Evolutionary conservation across 2,888 invertebrate genomes (phyloP).

Genomic region (Cephus nigrinus): DNA sequence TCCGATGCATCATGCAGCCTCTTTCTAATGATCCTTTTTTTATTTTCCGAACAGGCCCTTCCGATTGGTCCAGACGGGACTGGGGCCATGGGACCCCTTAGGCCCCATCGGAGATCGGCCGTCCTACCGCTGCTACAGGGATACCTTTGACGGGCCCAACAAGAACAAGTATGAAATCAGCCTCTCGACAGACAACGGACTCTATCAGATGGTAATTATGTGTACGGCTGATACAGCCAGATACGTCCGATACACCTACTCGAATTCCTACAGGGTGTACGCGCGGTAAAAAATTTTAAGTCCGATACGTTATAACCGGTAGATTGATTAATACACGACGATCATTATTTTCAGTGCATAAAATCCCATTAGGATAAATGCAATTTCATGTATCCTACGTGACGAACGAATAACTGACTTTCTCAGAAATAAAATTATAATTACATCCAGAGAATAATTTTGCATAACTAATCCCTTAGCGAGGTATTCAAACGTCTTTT

Average conservation of each 20-base stretch:
- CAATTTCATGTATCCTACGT: background rate
- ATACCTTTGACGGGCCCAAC: conserved; percentile 63
- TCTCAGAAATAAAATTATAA: background rate
- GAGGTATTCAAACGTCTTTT: background rate
- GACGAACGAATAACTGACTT: background rate
- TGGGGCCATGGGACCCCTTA: conserved; percentile 56
- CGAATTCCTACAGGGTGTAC: conserved; percentile 58
- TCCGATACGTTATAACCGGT: background rate
- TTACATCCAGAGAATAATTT: background rate
- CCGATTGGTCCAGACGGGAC: conserved; percentile 61
- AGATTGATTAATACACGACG: background rate
- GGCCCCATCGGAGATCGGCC: conserved; percentile 59
- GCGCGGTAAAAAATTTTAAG: background rate
- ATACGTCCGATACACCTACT: conserved; percentile 57
- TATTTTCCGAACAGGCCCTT: conserved; percentile 50
- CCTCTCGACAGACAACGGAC: conserved; percentile 64
- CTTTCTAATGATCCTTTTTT: conserved; percentile 31
- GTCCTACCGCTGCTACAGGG: conserved; percentile 60
- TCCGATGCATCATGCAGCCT: conserved; percentile 29
- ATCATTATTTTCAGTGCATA: background rate
- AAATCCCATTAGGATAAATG: background rate
- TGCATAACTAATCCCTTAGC: background rate
- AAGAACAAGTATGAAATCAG: conserved; percentile 64
- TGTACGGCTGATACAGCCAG: conserved; percentile 59
- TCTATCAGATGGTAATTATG: conserved; percentile 67